These are phyloP conservation scores for Heloderma charlesbogerti DNA, from an alignment of 2,113 vertebrate species.

Conservation along the genomic window DNA sequence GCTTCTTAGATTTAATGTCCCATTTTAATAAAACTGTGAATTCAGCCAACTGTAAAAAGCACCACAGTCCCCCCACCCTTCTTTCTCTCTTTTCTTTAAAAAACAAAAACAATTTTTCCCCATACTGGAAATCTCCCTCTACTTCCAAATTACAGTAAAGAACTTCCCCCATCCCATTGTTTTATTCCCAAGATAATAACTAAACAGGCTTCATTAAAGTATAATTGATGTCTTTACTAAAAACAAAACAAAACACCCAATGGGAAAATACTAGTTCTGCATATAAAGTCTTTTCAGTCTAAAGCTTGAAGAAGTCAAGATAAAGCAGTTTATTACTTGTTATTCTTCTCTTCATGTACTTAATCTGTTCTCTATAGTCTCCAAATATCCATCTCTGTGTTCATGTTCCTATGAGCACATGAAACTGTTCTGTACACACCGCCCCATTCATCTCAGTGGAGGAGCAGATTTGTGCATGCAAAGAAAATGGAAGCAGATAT, in stretches of 20 bases:
- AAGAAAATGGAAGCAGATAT: not conserved
- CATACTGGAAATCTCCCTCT: constrained; percentile 17
- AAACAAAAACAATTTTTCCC: not conserved
- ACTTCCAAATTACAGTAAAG: constrained; percentile 66
- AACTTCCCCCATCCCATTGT: constrained; percentile 69
- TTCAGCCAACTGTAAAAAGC: constrained; percentile 53
- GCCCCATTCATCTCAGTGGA: not conserved
- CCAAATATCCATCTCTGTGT: not conserved
- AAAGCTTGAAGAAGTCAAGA: not conserved
- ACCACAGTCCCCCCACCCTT: constrained; percentile 29
- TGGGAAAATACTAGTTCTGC: not conserved
- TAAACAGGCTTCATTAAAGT: constrained; percentile 61
- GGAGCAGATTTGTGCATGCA: not conserved
- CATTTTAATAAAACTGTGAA: constrained; percentile 57
- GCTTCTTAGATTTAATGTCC: constrained; percentile 29
- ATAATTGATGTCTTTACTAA: constrained; percentile 58
- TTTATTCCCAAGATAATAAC: constrained; percentile 51
- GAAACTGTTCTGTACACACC: not conserved
- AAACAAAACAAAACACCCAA: not conserved
- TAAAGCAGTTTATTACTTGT: not conserved
- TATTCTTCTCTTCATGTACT: not conserved
- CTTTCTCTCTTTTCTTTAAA: not conserved
- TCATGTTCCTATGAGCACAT: not conserved
- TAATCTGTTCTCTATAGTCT: not conserved
- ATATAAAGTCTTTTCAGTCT: not conserved